phyloP scores from a whole-genome alignment of 2,113 vertebrate genomes.

The Tetraodon nigroviridis region DNA sequence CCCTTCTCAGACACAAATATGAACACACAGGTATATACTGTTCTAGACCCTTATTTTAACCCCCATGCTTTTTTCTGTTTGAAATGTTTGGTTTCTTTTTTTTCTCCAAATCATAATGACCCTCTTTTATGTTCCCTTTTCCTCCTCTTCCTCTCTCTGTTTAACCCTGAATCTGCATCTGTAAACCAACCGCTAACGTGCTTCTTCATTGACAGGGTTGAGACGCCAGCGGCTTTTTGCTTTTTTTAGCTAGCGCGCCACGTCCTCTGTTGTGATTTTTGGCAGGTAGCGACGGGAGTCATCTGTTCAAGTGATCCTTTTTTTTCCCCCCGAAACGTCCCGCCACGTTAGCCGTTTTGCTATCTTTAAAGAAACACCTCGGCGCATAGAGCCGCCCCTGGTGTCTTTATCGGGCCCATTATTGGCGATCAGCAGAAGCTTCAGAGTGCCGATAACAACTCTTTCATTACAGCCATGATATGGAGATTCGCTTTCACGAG shows the following conservation, averaged over 20 bases:
- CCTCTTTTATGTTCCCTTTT: constrained; percentile 47
- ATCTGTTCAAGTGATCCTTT: constrained; percentile 29
- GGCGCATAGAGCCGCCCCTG: constrained; percentile 35
- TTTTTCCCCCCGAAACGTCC: constrained; percentile 37
- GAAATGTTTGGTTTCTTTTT: constrained; percentile 74
- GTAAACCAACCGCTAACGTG: constrained; percentile 69
- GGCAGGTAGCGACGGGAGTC: constrained; percentile 28
- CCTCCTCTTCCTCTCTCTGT: constrained; percentile 51
- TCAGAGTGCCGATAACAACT: constrained; percentile 54
- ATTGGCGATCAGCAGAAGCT: constrained; percentile 57
- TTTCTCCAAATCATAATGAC: constrained; percentile 55
- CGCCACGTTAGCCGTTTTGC: constrained; percentile 32
- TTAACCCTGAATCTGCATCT: constrained; percentile 44
- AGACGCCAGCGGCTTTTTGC: neutral
- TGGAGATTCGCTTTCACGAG: constrained; percentile 66
- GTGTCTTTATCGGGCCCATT: constrained; percentile 50
- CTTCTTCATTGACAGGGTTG: constrained; percentile 74
- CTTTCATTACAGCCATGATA: constrained; percentile 63
- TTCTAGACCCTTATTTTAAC: constrained; percentile 81
- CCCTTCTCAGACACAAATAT: constrained; percentile 99
- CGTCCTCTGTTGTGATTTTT: too few species aligned
- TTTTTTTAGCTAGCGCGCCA: too few species aligned
- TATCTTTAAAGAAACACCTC: constrained; percentile 57
- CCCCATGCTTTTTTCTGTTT: constrained; percentile 71
- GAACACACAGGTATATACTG: constrained; percentile 99